Base-by-base conservation (phyloP, 2,113 vertebrate species). In the Grammomys dolichurus region DNA sequence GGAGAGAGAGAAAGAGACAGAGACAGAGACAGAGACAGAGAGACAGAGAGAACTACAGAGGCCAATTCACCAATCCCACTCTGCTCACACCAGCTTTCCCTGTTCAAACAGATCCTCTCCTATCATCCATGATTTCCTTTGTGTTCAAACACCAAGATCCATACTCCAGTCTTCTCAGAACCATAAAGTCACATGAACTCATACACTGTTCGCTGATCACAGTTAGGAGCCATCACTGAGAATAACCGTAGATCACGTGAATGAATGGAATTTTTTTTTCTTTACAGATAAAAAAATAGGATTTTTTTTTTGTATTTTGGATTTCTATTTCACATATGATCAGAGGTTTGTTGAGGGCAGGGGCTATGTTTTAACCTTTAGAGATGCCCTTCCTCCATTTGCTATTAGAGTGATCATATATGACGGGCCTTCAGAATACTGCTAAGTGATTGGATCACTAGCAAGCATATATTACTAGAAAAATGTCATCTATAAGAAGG, bases 281-380 rank as follows among this genome's bases (percentile, higher is more conserved):
- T 93, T 96, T 94, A 84, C 5, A 91, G 48, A n/a, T 9, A 70
- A 60, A 77, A 89, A 89, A 80, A 12, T 28, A 10, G 54, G 16
- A 5, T 80, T 40, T 43, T 70, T 73, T 80, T 40, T 43, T 70
- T 76, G 4, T 73, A 5, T 87, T 22, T 43, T 60, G 51, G n/a
- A 78, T 40, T 80, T 31, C 0, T 85, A 31, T 80, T 87, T 9
- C 28, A 70, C 54, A 85, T 2, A 43, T 56, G 43, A 72, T 73
- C 60, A 46, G 20, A 92, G 51, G 36, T 65, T 96, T 24, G 51
- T 36, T 73, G 54, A 95, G 7, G 33, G 2, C 7, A 36, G 36
- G 33, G 26, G 28, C 1, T 51, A 12, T 28, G 5, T 77, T 40
- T 82, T 86, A 26, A 36, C 11, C 9, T 88, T 89, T 75, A 28